Evolutionary conservation across 2,888 invertebrate species (phyloP).

Genomic region (Metopia argyrocephala): DNA sequence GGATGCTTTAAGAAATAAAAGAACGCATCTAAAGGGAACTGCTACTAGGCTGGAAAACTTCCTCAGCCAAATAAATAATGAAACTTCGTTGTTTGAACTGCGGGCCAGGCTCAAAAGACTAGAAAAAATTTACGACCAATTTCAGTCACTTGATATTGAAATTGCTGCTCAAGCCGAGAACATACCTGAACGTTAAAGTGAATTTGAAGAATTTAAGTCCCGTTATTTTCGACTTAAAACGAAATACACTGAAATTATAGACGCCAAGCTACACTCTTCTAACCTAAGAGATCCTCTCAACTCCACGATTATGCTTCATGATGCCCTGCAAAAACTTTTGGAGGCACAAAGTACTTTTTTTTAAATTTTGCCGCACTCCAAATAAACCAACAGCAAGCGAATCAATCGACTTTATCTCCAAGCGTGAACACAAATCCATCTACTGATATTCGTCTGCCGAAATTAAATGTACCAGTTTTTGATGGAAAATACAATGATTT

Average conservation of each 20-base stretch:
- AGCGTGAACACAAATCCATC: too few species aligned
- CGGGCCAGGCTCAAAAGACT: background rate
- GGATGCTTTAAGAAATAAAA: background rate
- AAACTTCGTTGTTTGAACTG: too few species aligned
- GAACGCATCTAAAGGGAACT: background rate
- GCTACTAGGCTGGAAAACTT: background rate
- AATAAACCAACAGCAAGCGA: too few species aligned
- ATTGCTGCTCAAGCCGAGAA: slow-evolving; percentile 1
- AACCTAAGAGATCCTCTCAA: slow-evolving; percentile 3
- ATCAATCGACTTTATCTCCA: too few species aligned
- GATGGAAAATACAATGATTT: slow-evolving; percentile 34
- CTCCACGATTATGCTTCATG: slow-evolving; percentile 25
- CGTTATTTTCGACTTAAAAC: slow-evolving; percentile 33
- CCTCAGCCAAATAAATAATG: too few species aligned
- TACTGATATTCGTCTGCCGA: slow-evolving; percentile 4
- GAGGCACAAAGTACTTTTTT: slow-evolving; percentile 15
- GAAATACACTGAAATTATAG: background rate
- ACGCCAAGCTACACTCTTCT: background rate
- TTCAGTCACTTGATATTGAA: slow-evolving; percentile 24
- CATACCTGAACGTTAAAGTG: slow-evolving; percentile 6
- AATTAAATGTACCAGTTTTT: slow-evolving; percentile 36
- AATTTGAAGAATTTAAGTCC: slow-evolving; percentile 31
- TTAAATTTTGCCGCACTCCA: background rate
- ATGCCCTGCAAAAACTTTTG: slow-evolving; percentile 11
- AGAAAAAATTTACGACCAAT: slow-evolving; percentile 10